Base-by-base conservation (phyloP, 2,113 vertebrate species). In the Callocephalon fimbriatum region DNA sequence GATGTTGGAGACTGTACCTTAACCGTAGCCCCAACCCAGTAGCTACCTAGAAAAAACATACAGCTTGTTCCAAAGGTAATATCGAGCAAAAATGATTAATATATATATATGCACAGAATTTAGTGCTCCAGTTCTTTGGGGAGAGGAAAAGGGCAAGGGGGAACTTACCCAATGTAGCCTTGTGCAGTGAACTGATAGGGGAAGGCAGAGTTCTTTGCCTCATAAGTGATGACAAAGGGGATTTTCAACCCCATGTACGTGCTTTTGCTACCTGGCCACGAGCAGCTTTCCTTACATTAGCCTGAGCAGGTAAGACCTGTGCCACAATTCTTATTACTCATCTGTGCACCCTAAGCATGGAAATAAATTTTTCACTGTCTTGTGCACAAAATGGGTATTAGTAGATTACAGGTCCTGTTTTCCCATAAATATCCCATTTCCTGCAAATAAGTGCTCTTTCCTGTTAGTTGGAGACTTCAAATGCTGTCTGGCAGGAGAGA, bases 121-220 rank as follows among this genome's bases (percentile, higher is more conserved):
- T 66, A 17, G 32, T 86, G 17, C 3, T 10, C 3, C 35, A 2
- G n/a, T 62, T 73, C 14, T 44, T 65, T 3, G 7, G 9, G 9
- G 15, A 50, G 21, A 19, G 8, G 15, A 61, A 19, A 37, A 18
- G 7, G 3, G 20, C 13, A 4, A 21, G 56, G 16, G 20, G 2
- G 3, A 2, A 4, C 25, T 54, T 54, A 17, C 1, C 3, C 25
- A 61, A 7, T 16, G 23, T 3, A 80, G 16, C 4, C 7, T 32
- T 32, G 25, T 42, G 20, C 37, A 56, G 20, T 29, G 32, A 72
- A 47, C 35, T 42, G 54, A 5, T 4, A 82, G 23, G 6, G 31
- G 3, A 79, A 72, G 25, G 13, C 22, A 6, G 8, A 68, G 7
- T 45, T 56, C 32, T 80, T 48, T 56, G 40, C 23, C 38, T 44